These are phyloP conservation scores for Scomber colias DNA, from an alignment of 2,113 vertebrate species.

Conservation along the genomic window DNA sequence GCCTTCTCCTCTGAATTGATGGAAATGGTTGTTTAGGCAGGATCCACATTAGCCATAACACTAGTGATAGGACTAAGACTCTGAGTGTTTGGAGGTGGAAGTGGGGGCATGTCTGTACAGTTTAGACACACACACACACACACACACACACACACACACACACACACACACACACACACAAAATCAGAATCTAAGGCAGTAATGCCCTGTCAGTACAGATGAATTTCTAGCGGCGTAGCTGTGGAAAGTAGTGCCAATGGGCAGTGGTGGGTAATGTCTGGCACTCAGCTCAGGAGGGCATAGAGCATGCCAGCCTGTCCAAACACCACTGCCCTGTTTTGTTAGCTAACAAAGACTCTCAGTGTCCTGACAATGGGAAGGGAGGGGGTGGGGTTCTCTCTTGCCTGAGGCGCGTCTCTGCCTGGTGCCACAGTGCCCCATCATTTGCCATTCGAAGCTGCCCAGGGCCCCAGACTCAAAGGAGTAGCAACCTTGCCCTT, in stretches of 20 bases:
- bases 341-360: conserved; percentile 79
- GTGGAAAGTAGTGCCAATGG: conserved; percentile 56
- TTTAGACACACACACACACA: conserved; percentile 1
- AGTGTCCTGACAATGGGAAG: conserved; percentile 77
- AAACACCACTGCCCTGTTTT: conserved; percentile 80
- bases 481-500: conserved; percentile 27
- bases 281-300: conserved; percentile 59
- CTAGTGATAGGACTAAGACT: neutral
- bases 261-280: conserved; percentile 64
- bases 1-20: conserved; percentile 17
- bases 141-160: conserved; percentile 2
- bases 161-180: neutral
- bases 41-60: conserved; percentile 53
- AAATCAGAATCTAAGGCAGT: conserved; percentile 10
- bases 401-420: conserved; percentile 72
- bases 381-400: conserved; percentile 50
- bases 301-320: conserved; percentile 62
- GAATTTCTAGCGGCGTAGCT: conserved; percentile 49
- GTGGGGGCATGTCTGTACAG: neutral
- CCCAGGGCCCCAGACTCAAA: conserved; percentile 17
- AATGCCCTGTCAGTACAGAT: conserved; percentile 52
- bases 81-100: conserved; percentile 4
- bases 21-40: conserved; percentile 28
- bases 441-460: conserved; percentile 46
- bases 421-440: conserved; percentile 77